Percentiles rank a stretch among this genome's conserved stretches.
Evolutionary conservation across 1,140 invertebrate genomes (phyloP).

Genomic region (Tenebrio molitor): DNA sequence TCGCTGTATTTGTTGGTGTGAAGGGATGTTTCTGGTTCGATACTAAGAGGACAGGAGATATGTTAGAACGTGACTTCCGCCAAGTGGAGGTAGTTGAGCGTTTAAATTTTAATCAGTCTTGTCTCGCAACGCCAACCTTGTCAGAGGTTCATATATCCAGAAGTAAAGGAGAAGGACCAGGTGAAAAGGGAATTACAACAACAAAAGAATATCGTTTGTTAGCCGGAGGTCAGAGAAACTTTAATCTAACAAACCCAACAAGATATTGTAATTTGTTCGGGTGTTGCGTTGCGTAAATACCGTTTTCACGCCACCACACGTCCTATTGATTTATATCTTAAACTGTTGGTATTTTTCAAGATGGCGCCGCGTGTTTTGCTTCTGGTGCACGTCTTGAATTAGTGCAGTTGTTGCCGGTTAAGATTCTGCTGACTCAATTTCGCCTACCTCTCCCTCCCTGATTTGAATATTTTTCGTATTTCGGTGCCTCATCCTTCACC

Average conservation of each 20-base stretch:
- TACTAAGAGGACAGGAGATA: neutral
- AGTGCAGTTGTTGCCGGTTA: slow-evolving; percentile 10
- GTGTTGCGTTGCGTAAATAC: neutral
- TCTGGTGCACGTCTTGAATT: neutral
- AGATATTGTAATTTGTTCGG: neutral
- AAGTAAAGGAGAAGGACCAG: slow-evolving; percentile 29
- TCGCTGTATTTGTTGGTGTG: neutral
- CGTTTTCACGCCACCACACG: too few species aligned
- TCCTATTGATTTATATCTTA: too few species aligned
- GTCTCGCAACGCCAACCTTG: neutral
- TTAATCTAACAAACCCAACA: neutral
- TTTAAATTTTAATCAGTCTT: slow-evolving; percentile 34
- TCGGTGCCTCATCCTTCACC: neutral
- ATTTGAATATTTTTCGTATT: slow-evolving; percentile 11
- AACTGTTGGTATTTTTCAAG: too few species aligned
- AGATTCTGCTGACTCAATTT: neutral
- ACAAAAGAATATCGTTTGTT: slow-evolving; percentile 14
- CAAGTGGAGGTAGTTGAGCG: slow-evolving; percentile 25
- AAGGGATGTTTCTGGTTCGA: neutral
- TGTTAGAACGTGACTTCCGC: slow-evolving; percentile 20
- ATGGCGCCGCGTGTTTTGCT: neutral
- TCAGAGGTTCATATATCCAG: slow-evolving; percentile 27
- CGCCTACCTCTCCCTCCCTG: neutral
- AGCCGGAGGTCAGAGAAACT: neutral
- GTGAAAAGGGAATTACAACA: slow-evolving; percentile 22